phyloP scores from a whole-genome alignment of 2,888 invertebrate genomes.

The Euplagia quadripunctaria region DNA sequence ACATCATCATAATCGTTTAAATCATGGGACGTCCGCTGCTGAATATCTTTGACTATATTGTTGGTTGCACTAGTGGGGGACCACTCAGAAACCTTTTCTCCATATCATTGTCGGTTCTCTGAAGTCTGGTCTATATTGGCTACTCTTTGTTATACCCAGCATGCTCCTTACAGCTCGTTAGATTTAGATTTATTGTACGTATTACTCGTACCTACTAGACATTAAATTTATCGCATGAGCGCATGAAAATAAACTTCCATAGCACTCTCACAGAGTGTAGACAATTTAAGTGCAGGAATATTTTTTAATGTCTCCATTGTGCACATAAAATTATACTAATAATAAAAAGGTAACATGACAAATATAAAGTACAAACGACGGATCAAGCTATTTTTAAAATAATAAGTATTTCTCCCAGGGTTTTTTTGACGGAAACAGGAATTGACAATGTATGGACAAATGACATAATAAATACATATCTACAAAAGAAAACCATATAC shows the following conservation, averaged over 20 bases:
- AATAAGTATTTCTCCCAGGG: too few relatives aligned
- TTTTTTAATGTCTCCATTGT: not conserved
- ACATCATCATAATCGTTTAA: not conserved
- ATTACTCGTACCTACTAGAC: too few relatives aligned
- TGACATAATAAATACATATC: too few relatives aligned
- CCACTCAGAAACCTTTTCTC: not conserved
- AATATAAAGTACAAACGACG: not conserved
- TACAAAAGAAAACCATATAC: too few relatives aligned
- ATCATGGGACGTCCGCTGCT: not conserved
- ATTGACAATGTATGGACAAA: too few relatives aligned
- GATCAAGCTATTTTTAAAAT: too few relatives aligned
- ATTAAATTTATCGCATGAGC: slow-evolving; percentile 1
- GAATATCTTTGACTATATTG: too few relatives aligned
- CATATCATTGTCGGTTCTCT: not conserved
- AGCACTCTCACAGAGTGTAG: not conserved
- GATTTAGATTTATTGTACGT: not conserved
- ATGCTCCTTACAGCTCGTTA: not conserved
- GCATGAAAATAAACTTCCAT: not conserved
- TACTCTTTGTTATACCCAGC: not conserved
- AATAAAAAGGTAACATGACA: not conserved
- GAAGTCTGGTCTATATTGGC: not conserved
- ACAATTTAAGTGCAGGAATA: not conserved
- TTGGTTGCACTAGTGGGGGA: too few relatives aligned
- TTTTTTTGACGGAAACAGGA: not conserved
- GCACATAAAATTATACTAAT: not conserved